Percentiles rank a stretch among this genome's conserved stretches.
phyloP scores from a whole-genome alignment of 2,797 vertebrate genomes.

The Vireo griseus region DNA sequence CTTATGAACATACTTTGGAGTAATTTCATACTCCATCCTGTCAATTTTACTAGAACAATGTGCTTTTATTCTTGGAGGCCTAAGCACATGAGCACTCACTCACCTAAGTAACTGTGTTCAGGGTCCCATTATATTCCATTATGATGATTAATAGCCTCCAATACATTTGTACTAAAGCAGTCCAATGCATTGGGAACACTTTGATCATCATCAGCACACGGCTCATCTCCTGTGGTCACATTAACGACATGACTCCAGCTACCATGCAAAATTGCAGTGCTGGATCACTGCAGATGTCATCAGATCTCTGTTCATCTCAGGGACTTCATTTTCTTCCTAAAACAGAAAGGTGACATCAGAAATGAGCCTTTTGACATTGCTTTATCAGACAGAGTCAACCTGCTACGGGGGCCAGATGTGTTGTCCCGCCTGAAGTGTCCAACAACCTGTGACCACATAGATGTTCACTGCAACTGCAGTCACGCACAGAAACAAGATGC shows the following conservation, averaged over 20 bases:
- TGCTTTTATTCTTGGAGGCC: background rate
- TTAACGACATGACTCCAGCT: background rate
- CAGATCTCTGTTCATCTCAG: background rate
- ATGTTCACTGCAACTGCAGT: background rate
- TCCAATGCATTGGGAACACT: background rate
- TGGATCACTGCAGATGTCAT: background rate
- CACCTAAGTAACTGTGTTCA: background rate
- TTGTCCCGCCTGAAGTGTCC: accelerated
- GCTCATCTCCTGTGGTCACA: background rate
- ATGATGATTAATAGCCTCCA: background rate
- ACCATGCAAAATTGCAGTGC: background rate
- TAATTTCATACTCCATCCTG: background rate
- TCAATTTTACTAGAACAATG: background rate
- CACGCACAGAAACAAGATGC: background rate
- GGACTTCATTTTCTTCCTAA: background rate
- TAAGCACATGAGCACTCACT: background rate
- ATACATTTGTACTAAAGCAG: background rate
- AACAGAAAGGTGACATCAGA: background rate
- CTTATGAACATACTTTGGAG: background rate
- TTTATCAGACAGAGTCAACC: background rate
- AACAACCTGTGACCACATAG: background rate
- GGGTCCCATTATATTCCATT: background rate
- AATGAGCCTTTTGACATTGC: background rate
- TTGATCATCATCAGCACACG: background rate
- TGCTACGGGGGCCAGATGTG: background rate